These are phyloP conservation scores for Smittia aterrima DNA, from an alignment of 2,888 invertebrate genomes.

Conservation along the genomic window DNA sequence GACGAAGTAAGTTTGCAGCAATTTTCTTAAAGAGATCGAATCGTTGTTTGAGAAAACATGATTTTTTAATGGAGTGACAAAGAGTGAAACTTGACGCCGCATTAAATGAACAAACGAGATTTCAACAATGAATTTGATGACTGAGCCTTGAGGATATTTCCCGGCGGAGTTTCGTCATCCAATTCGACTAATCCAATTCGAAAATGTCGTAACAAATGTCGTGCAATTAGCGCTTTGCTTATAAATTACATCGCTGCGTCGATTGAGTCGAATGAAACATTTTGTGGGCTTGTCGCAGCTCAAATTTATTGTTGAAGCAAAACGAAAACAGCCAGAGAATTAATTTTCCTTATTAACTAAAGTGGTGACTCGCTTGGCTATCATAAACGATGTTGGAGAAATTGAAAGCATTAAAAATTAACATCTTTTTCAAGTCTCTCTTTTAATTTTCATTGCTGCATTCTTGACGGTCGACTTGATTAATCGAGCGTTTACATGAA, in stretches of 20 bases:
- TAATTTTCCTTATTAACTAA: slow-evolving; percentile 38
- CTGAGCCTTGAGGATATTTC: no score
- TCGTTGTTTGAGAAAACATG: slow-evolving; percentile 31
- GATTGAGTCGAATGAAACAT: no score
- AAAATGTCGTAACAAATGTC: no score
- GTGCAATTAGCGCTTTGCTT: no score
- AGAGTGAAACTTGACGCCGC: slow-evolving; percentile 1
- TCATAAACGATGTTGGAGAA: not conserved
- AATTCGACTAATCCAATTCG: no score
- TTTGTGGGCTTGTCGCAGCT: not conserved
- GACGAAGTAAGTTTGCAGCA: not conserved
- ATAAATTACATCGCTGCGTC: no score
- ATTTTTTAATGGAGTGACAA: slow-evolving; percentile 33
- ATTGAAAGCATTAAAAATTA: slow-evolving; percentile 21
- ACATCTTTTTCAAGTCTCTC: slow-evolving; percentile 28
- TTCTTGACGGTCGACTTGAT: not conserved
- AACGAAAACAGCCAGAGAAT: not conserved
- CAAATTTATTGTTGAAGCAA: slow-evolving; percentile 13
- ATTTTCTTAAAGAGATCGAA: slow-evolving; percentile 16
- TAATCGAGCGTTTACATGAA: slow-evolving; percentile 3
- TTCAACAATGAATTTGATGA: not conserved
- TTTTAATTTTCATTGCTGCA: slow-evolving; percentile 16
- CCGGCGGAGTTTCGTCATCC: no score
- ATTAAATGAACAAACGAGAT: not conserved
- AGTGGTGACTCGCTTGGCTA: slow-evolving; percentile 21